Evolutionary conservation across 2,888 invertebrate species (phyloP).

Genomic region (Drosophila picticornis): DNA sequence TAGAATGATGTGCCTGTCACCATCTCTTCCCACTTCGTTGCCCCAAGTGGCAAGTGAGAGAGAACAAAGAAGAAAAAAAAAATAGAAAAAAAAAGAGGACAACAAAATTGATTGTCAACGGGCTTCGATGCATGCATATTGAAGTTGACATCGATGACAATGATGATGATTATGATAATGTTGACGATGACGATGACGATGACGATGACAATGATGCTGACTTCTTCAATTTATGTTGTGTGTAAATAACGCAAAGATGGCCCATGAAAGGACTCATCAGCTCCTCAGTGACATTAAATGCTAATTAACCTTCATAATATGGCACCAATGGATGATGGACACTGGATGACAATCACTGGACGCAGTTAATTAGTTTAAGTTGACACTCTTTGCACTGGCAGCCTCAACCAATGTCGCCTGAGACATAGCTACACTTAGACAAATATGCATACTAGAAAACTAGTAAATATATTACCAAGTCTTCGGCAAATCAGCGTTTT

Average conservation of each 20-base stretch:
- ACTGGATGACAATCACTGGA: neutral
- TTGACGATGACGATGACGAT: constrained; percentile 22
- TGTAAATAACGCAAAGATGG: constrained; percentile 2
- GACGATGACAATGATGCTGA: constrained; percentile 25
- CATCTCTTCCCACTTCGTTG: constrained; percentile 19
- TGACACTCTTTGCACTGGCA: neutral
- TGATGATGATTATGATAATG: constrained; percentile 7
- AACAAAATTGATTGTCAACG: neutral
- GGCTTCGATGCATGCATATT: neutral
- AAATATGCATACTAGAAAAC: neutral
- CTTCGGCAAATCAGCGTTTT: neutral
- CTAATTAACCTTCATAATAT: constrained; percentile 76
- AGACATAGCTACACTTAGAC: neutral
- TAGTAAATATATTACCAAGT: neutral
- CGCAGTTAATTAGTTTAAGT: constrained; percentile 3
- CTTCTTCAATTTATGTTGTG: constrained; percentile 15
- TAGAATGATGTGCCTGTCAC: constrained; percentile 20
- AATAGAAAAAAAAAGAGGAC: neutral
- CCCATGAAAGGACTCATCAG: neutral
- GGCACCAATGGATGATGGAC: constrained; percentile 25
- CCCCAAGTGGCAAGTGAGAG: neutral
- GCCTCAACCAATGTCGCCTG: neutral
- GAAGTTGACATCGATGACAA: constrained; percentile 5
- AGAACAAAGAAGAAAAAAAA: neutral
- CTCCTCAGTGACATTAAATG: constrained; percentile 45